Conservation (phyloP, 2,888 invertebrate species). For the Zygaena filipendulae region DNA sequence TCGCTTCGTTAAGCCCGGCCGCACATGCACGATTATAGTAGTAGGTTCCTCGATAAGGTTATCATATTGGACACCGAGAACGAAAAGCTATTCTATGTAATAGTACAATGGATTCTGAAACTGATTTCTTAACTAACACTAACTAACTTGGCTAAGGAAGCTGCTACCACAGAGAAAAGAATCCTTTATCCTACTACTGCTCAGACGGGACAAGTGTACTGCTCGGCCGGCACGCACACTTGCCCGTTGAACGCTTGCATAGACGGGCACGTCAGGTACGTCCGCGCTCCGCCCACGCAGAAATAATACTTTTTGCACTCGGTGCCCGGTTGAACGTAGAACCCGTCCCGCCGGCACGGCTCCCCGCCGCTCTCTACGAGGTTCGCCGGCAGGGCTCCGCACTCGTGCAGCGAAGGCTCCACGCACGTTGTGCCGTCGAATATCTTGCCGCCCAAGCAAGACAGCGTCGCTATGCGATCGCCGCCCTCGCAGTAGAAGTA, state of each 20-base stretch:
- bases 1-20: too few relatives aligned
- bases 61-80: too few relatives aligned
- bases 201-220: constrained; percentile 61
- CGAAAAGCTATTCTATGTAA: too few relatives aligned
- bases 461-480: constrained; percentile 62
- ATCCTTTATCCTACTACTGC: too few relatives aligned
- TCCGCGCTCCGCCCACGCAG: constrained; percentile 63
- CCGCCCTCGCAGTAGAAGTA: constrained; percentile 70
- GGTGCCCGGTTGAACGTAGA: constrained; percentile 60
- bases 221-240: constrained; percentile 53
- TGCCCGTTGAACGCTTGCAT: constrained; percentile 68
- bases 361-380: constrained; percentile 28
- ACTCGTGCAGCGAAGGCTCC: constrained; percentile 40
- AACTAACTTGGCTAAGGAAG: too few relatives aligned
- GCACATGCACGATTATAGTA: too few relatives aligned
- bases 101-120: too few relatives aligned
- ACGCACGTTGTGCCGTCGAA: constrained; percentile 71
- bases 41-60: too few relatives aligned
- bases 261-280: constrained; percentile 52
- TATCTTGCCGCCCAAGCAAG: constrained; percentile 65
- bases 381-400: constrained; percentile 36
- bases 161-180: too few relatives aligned
- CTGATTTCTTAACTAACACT: too few relatives aligned
- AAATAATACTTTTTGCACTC: constrained; percentile 66
- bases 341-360: constrained; percentile 59